Conservation (phyloP, 30 jellyfish, hydroid and myxozoan genomes). For the Aurelia aurita region DNA sequence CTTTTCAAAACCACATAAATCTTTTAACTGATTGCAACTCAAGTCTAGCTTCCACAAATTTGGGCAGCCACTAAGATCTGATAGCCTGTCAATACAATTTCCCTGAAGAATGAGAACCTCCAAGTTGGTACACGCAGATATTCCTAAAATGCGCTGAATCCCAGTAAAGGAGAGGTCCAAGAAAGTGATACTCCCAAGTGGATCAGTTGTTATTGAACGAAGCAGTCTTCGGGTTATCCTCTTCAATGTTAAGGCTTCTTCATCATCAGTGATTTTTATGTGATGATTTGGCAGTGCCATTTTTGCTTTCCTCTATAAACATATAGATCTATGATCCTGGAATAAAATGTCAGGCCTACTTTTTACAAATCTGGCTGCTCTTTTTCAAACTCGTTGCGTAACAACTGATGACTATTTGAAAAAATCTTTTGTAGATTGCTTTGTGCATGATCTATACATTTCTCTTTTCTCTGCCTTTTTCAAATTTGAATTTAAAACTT, state of each 20-base stretch:
- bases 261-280: not conserved
- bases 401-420: too few relatives aligned
- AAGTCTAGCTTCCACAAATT: conserved; percentile 62
- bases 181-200: conserved; percentile 49
- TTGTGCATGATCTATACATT: too few relatives aligned
- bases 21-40: conserved; percentile 51
- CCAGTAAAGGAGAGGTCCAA: conserved; percentile 57
- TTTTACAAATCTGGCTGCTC: too few relatives aligned
- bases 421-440: too few relatives aligned
- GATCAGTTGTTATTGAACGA: conserved; percentile 55
- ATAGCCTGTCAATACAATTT: conserved; percentile 38
- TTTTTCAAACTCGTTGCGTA: too few relatives aligned
- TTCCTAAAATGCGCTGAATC: conserved; percentile 55
- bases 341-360: too few relatives aligned
- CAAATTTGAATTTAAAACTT: too few relatives aligned
- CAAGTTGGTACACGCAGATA: conserved; percentile 46
- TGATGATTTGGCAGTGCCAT: too few relatives aligned
- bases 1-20: conserved; percentile 51
- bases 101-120: conserved; percentile 49
- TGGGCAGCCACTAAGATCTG: conserved; percentile 57
- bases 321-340: too few relatives aligned
- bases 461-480: too few relatives aligned
- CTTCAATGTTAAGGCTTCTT: not conserved
- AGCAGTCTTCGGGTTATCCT: conserved; percentile 21
- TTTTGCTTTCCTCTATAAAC: too few relatives aligned